Base-by-base conservation (phyloP, 2,888 invertebrate species). In the Morinoia aosen region DNA sequence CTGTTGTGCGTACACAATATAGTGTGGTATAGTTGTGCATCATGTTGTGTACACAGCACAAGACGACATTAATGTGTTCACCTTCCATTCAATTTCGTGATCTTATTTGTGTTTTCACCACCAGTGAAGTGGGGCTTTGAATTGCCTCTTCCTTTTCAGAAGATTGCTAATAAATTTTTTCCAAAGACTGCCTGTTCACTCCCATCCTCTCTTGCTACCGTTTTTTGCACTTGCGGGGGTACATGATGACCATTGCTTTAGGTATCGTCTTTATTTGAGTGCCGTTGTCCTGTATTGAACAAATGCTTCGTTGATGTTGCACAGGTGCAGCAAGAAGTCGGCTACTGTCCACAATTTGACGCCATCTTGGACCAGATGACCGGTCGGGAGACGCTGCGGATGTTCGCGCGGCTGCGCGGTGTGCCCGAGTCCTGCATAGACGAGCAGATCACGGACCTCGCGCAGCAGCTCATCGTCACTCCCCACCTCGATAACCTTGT, bases 301-400 rank as follows among this genome's bases (percentile, higher is more conserved):
- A 16, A 61, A 12, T 8, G 8, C 61, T 16, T 61, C 1, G 12
- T 61, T 61, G 25, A 25, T 76, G n/a, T 97, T 96, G 97, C 91
- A 12, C 95, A 97, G 97, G 97, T 97, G 95, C 97, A 97, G 96
- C 97, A 97, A 95, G 96, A 97, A 64, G 97, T 97, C 97, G 98
- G 98, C 0, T 98, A 98, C 97, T 98, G 98, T 97, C 98, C 98
- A 11, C 98, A 98, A 97, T 98, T 98, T 97, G 98, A 98, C 97
- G 98, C 98, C 0, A 97, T 98, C 57, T 98, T 98, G 96, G 96
- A 98, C n/a, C 98, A 98, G 97, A 97, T 98, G 97, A 98, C 98
- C 0, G 98, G 98, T 0, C 98, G 98, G 93, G 98, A 98, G 97
- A 98, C 98, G 4, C 97, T 98, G 57, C 97, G 97, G n/a, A 97